Conservation (phyloP, 2,113 vertebrate genomes). For the Columba janthina region DNA sequence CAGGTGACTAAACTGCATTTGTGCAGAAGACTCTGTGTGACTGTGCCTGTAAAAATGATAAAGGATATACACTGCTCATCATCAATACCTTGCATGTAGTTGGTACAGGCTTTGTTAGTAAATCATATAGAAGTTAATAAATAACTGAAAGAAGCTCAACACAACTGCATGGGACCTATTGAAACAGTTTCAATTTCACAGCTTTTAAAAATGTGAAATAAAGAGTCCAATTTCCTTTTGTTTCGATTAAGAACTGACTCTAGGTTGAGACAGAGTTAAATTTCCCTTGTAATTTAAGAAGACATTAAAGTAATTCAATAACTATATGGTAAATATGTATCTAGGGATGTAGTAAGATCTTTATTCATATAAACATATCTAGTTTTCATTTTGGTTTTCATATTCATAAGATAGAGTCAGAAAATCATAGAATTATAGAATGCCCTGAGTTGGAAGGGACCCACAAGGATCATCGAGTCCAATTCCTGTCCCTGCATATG, state of each 20-base stretch:
- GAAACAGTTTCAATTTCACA: background rate
- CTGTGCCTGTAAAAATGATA: background rate
- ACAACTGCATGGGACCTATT: background rate
- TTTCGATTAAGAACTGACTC: background rate
- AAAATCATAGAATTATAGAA: too few species aligned
- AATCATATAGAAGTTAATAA: background rate
- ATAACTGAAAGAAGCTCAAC: background rate
- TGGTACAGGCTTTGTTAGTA: background rate
- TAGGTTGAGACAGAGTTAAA: background rate
- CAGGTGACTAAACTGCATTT: background rate
- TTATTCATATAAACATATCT: background rate
- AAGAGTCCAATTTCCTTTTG: background rate
- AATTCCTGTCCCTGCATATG: too few species aligned
- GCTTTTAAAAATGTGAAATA: background rate
- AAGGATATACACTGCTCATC: background rate
- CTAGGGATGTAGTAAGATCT: background rate
- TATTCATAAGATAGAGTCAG: too few species aligned
- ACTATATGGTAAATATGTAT: background rate
- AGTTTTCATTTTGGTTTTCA: too few species aligned
- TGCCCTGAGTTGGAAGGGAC: too few species aligned
- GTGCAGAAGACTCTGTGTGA: background rate
- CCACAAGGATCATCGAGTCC: too few species aligned
- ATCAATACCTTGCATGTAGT: background rate
- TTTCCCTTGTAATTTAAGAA: background rate
- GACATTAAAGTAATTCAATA: background rate